These are phyloP conservation scores for Manacus vitellinus DNA, from an alignment of 2,113 vertebrate genomes.

Conservation along the genomic window DNA sequence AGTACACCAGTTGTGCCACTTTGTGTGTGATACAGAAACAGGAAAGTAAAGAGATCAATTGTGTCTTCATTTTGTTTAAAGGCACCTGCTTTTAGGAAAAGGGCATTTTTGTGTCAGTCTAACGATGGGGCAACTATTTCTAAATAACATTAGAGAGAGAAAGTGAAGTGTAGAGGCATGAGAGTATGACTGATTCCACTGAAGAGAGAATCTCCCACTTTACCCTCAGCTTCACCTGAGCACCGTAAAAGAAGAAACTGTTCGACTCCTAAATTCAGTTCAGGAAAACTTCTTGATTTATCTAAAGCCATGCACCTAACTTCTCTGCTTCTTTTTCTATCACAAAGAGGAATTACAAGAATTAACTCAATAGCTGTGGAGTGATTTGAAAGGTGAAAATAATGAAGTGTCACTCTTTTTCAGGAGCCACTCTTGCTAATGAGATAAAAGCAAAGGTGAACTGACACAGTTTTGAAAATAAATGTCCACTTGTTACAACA, in stretches of 20 bases:
- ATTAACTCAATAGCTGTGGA: background rate
- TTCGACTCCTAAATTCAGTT: background rate
- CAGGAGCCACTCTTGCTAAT: background rate
- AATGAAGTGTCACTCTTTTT: background rate
- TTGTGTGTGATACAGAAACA: background rate
- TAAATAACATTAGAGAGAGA: background rate
- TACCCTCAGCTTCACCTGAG: background rate
- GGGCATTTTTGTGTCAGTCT: background rate
- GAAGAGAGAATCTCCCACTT: background rate
- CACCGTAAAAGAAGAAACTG: background rate
- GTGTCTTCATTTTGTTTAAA: background rate
- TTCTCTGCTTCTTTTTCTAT: background rate
- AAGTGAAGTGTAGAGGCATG: background rate
- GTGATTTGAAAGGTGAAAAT: constrained; percentile 6
- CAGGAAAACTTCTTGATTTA: background rate
- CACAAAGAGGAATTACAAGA: background rate
- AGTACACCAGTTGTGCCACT: background rate
- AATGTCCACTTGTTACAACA: background rate
- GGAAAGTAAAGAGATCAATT: background rate
- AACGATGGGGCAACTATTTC: background rate
- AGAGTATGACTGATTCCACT: background rate
- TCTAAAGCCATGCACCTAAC: background rate
- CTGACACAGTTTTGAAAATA: background rate
- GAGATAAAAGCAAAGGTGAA: constrained; percentile 10
- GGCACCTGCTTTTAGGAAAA: background rate